Percentiles rank a stretch among this genome's conserved stretches.
Conservation (phyloP, 2,888 invertebrate species). For the Hydroisotoma schaefferi region DNA sequence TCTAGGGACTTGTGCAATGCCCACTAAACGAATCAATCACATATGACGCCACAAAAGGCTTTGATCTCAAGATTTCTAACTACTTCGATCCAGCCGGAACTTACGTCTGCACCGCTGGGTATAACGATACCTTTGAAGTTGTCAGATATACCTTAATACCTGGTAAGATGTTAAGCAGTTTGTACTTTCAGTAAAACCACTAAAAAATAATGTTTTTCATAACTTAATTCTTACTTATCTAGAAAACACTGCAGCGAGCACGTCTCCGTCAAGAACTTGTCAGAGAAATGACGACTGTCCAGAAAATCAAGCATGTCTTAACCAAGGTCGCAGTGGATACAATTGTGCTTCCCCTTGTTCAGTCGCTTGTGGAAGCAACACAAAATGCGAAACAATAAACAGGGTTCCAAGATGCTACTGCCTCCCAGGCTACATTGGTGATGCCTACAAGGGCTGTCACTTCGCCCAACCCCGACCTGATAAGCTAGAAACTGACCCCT, state of each 20-base stretch:
- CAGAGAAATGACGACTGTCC: slow-evolving; percentile 27
- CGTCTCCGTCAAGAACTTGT: not conserved
- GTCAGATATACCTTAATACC: slow-evolving; percentile 22
- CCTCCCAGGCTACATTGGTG: slow-evolving; percentile 50
- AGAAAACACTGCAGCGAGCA: not conserved
- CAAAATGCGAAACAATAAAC: slow-evolving; percentile 51
- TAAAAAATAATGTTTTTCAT: not conserved
- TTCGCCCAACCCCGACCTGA: slow-evolving; percentile 17
- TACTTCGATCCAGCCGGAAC: slow-evolving; percentile 31
- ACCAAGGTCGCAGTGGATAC: slow-evolving; percentile 9
- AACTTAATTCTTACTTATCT: not conserved
- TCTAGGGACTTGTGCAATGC: slow-evolving; percentile 40
- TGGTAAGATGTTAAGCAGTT: not conserved
- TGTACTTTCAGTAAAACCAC: not conserved
- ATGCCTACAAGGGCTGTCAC: slow-evolving; percentile 49
- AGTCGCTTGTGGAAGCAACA: slow-evolving; percentile 57
- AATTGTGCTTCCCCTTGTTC: slow-evolving; percentile 31
- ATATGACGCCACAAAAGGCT: slow-evolving; percentile 40
- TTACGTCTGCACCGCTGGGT: slow-evolving; percentile 43
- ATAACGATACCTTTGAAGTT: slow-evolving; percentile 36
- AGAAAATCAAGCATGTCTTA: slow-evolving; percentile 24
- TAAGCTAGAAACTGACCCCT: slow-evolving; percentile 12
- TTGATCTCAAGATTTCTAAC: slow-evolving; percentile 30
- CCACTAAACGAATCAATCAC: slow-evolving; percentile 44
- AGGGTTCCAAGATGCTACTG: slow-evolving; percentile 49